Evolutionary conservation across 2,888 invertebrate species (phyloP).

Genomic region (Andrena fulva): DNA sequence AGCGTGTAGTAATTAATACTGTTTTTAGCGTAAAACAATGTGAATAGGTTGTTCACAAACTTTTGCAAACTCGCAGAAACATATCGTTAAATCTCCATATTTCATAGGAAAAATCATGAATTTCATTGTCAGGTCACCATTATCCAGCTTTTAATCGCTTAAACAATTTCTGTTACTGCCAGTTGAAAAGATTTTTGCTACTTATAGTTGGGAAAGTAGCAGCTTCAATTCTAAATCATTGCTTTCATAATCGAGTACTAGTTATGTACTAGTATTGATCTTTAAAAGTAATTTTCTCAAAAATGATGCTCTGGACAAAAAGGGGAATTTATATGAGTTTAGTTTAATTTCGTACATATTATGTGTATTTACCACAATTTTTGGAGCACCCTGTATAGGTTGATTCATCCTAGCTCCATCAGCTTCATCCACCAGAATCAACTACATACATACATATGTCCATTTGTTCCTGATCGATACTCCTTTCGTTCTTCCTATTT

Average conservation of each 20-base stretch:
- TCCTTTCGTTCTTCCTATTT: constrained; percentile 14
- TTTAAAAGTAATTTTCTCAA: not conserved
- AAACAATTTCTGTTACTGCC: no score
- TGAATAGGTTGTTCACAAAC: not conserved
- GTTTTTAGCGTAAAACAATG: not conserved
- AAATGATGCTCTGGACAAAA: not conserved
- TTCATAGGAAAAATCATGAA: not conserved
- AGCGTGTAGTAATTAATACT: not conserved
- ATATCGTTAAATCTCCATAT: not conserved
- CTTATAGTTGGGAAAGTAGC: no score
- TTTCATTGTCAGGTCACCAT: no score
- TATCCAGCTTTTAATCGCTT: no score
- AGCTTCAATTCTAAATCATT: not conserved
- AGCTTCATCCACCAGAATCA: constrained; percentile 12
- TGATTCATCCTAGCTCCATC: constrained; percentile 1
- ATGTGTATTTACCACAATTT: not conserved
- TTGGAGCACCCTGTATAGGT: not conserved
- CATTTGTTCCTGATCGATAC: constrained; percentile 36
- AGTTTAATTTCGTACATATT: not conserved
- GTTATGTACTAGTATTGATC: not conserved
- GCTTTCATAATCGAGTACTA: not conserved
- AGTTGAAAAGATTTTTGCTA: no score
- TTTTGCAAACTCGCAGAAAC: not conserved
- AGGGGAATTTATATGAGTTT: not conserved
- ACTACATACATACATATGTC: constrained; percentile 11